Evolutionary conservation across 2,888 invertebrate species (phyloP).

Genomic region (Lepidocyrtinus sp.): DNA sequence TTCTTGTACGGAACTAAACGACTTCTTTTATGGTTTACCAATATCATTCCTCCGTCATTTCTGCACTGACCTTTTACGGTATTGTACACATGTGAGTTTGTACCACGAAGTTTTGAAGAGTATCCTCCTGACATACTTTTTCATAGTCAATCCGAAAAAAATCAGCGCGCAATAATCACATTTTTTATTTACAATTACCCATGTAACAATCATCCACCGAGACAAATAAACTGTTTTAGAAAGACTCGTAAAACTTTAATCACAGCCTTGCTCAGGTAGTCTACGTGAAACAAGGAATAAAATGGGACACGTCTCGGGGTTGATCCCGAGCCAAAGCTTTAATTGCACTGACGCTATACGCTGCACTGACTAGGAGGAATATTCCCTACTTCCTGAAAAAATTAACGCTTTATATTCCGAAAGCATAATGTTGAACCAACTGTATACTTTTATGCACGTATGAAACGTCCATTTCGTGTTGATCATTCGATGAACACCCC

Average conservation of each 20-base stretch:
- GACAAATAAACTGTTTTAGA: background rate
- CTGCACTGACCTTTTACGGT: background rate
- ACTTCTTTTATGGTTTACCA: background rate
- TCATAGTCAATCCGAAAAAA: background rate
- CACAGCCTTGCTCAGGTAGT: background rate
- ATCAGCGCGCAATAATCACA: background rate
- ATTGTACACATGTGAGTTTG: too few relatives aligned
- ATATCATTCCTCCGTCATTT: background rate
- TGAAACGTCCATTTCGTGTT: too few relatives aligned
- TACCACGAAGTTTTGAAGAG: background rate
- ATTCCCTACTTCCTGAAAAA: too few relatives aligned
- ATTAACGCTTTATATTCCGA: too few relatives aligned
- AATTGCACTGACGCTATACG: too few relatives aligned
- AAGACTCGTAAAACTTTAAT: background rate
- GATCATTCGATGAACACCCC: too few relatives aligned
- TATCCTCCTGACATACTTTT: background rate
- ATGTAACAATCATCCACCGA: background rate
- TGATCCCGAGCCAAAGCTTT: too few relatives aligned
- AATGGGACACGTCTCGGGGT: background rate
- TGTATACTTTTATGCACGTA: too few relatives aligned
- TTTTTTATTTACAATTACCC: background rate
- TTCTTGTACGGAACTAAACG: background rate
- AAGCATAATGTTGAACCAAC: too few relatives aligned
- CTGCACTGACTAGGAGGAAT: too few relatives aligned
- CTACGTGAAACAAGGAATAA: background rate